These are phyloP conservation scores for Oophaga sylvatica DNA, from an alignment of 2,797 vertebrate species.

Conservation along the genomic window DNA sequence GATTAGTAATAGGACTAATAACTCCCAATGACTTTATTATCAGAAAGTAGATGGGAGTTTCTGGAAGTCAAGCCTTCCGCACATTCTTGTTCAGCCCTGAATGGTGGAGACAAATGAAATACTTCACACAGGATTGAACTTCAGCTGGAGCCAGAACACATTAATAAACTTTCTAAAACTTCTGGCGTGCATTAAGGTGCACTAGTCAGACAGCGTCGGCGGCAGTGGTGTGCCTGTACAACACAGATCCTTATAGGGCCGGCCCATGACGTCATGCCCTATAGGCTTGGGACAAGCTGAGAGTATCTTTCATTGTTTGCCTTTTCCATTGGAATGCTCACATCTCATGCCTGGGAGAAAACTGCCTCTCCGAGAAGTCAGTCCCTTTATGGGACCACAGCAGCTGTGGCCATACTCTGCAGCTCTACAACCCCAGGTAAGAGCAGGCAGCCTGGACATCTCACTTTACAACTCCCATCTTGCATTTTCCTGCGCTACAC, in stretches of 20 bases:
- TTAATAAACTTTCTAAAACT: conserved; percentile 64
- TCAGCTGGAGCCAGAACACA: conserved; percentile 63
- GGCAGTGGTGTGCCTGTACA: conserved; percentile 69
- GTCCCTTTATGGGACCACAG: conserved; percentile 63
- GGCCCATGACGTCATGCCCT: conserved; percentile 93
- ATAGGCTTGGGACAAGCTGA: conserved; percentile 84
- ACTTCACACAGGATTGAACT: conserved; percentile 70
- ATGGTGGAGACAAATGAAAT: conserved; percentile 67
- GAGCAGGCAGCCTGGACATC: conserved; percentile 53
- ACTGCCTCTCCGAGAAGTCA: conserved; percentile 62
- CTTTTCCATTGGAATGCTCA: conserved; percentile 87
- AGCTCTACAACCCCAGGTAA: conserved; percentile 72
- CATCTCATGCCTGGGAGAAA: conserved; percentile 77
- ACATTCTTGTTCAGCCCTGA: conserved; percentile 67
- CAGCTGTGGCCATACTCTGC: conserved; percentile 59
- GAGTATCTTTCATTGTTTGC: conserved; percentile 92
- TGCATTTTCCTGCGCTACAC: too few species aligned
- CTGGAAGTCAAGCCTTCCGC: conserved; percentile 70
- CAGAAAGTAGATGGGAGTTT: conserved; percentile 69
- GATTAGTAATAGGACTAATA: conserved; percentile 53
- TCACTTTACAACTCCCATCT: background rate
- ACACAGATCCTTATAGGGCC: conserved; percentile 90
- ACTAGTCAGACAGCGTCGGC: conserved; percentile 69
- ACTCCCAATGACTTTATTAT: conserved; percentile 64
- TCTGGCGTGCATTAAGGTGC: conserved; percentile 69